Conservation (phyloP, 2,797 vertebrate genomes). For the Acanthis flammea region DNA sequence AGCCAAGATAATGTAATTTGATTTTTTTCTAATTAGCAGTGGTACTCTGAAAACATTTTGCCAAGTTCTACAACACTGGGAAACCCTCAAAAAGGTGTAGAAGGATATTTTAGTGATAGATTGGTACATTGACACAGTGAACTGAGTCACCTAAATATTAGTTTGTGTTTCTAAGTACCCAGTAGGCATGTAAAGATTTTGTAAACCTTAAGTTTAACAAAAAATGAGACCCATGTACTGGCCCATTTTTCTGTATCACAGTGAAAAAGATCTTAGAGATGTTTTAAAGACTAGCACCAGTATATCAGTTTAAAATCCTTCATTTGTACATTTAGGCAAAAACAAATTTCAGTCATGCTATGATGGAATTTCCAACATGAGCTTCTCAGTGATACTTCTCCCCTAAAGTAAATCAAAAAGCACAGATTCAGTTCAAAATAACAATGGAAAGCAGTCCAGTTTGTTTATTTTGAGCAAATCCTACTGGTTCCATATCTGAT, state of each 20-base stretch:
- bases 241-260: not conserved
- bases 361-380: not conserved
- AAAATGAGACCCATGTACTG: not conserved
- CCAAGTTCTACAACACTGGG: not conserved
- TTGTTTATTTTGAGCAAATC: not conserved
- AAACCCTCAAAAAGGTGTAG: not conserved
- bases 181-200: not conserved
- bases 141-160: not conserved
- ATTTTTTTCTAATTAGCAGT: not conserved
- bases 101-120: not conserved
- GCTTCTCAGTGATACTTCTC: not conserved
- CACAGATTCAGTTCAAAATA: not conserved
- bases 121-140: not conserved
- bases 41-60: not conserved
- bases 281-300: not conserved
- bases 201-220: not conserved
- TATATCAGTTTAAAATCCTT: not conserved
- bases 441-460: not conserved
- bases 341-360: not conserved
- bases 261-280: not conserved
- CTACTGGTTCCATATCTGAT: not conserved
- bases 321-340: not conserved
- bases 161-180: not conserved
- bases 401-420: not conserved
- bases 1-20: not conserved